Evolutionary conservation across 2,113 vertebrate genomes (phyloP).

Genomic region (Lagopus leucura): DNA sequence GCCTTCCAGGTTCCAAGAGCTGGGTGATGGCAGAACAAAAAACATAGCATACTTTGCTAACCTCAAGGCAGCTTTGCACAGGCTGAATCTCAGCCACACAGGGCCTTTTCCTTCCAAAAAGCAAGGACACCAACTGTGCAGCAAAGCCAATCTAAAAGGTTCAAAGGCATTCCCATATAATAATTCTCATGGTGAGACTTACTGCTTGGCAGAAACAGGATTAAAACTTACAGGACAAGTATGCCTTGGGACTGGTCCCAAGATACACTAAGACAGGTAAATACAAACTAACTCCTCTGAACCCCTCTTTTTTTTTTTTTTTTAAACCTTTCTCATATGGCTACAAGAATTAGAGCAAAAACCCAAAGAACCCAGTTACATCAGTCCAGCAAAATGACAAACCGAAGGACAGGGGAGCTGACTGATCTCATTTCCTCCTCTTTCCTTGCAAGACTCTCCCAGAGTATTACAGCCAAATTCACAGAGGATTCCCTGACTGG

Average conservation of each 20-base stretch:
- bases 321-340: not conserved
- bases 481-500: not conserved
- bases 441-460: not conserved
- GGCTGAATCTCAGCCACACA: not conserved
- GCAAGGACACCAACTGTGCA: not conserved
- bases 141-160: not conserved
- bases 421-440: not conserved
- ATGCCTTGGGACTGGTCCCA: no score
- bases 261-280: not conserved
- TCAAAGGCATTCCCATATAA: not conserved
- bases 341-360: not conserved
- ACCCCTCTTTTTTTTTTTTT: not conserved
- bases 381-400: not conserved
- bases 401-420: not conserved
- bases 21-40: not conserved
- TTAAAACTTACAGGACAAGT: accelerated
- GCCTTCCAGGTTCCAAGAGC: not conserved
- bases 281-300: not conserved
- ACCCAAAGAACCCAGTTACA: not conserved
- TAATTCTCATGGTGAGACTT: not conserved
- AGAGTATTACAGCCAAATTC: not conserved
- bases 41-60: not conserved
- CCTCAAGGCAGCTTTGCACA: not conserved
- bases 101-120: not conserved
- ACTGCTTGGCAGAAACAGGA: not conserved